phyloP scores from a whole-genome alignment of 2,113 vertebrate species.

The Hippocampus zosterae region DNA sequence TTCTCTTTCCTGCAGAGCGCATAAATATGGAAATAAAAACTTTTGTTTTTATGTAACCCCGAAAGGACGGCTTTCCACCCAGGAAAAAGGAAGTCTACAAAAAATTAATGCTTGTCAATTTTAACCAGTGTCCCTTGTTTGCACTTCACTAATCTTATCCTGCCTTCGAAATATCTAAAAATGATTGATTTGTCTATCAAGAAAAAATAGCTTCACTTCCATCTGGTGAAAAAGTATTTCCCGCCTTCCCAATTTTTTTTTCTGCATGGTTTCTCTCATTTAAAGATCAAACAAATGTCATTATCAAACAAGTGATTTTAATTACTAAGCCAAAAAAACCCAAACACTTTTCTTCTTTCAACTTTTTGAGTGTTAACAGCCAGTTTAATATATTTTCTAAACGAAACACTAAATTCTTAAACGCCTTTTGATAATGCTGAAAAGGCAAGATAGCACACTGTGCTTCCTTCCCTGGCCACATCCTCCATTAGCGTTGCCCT shows the following conservation, averaged over 20 bases:
- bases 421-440: background rate
- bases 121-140: background rate
- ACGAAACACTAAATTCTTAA: too few species aligned
- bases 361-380: too few species aligned
- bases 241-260: too few species aligned
- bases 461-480: slow-evolving; percentile 35
- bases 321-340: too few species aligned
- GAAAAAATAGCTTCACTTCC: background rate
- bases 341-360: too few species aligned
- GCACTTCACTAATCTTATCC: background rate
- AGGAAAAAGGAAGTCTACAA: slow-evolving; percentile 9
- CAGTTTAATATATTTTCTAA: too few species aligned
- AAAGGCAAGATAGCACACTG: background rate
- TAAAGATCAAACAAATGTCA: too few species aligned
- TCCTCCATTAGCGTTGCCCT: slow-evolving; percentile 69
- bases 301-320: too few species aligned
- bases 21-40: slow-evolving; percentile 8
- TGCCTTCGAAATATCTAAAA: background rate
- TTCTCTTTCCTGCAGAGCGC: slow-evolving; percentile 40
- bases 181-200: background rate
- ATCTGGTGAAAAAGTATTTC: too few species aligned
- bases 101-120: background rate
- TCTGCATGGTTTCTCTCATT: too few species aligned
- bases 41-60: slow-evolving; percentile 41
- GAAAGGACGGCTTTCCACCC: background rate